Evolutionary conservation across 2,113 vertebrate species (phyloP).

Genomic region (Rhinoderma darwinii): DNA sequence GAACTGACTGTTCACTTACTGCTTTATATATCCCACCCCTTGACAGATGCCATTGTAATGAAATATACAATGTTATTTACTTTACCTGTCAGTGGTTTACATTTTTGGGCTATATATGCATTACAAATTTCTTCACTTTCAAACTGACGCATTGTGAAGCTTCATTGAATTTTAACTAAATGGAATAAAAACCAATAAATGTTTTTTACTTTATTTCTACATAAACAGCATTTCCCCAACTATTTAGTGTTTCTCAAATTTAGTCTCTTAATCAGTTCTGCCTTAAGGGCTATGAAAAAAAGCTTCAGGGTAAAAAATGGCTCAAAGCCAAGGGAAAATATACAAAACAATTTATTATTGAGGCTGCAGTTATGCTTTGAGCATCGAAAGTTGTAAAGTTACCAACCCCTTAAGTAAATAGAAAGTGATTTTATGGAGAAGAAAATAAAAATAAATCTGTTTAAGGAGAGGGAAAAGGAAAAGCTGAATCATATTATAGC

Average conservation of each 20-base stretch:
- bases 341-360: slow-evolving; percentile 50
- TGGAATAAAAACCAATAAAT: neutral
- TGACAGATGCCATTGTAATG: too few relatives aligned
- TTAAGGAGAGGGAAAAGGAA: slow-evolving; percentile 43
- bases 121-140: neutral
- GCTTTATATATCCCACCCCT: too few relatives aligned
- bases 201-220: slow-evolving; percentile 22
- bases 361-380: slow-evolving; percentile 30
- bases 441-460: slow-evolving; percentile 57
- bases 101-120: neutral
- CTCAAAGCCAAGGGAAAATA: slow-evolving; percentile 12
- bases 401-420: slow-evolving; percentile 50
- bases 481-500: slow-evolving; percentile 55
- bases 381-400: slow-evolving; percentile 53
- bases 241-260: slow-evolving; percentile 47
- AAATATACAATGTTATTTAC: too few relatives aligned
- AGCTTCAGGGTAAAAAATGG: slow-evolving; percentile 11
- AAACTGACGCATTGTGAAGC: slow-evolving; percentile 16
- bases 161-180: slow-evolving; percentile 32
- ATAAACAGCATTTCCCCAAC: slow-evolving; percentile 38
- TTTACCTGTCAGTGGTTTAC: too few relatives aligned
- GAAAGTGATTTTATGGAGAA: slow-evolving; percentile 53
- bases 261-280: slow-evolving; percentile 42
- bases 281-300: slow-evolving; percentile 20
- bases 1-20: too few relatives aligned